A percentile compares a stretch with the other conserved stretches of the same genome.
phyloP scores from a whole-genome alignment of 2,888 invertebrate species.

The Agrilus mali region DNA sequence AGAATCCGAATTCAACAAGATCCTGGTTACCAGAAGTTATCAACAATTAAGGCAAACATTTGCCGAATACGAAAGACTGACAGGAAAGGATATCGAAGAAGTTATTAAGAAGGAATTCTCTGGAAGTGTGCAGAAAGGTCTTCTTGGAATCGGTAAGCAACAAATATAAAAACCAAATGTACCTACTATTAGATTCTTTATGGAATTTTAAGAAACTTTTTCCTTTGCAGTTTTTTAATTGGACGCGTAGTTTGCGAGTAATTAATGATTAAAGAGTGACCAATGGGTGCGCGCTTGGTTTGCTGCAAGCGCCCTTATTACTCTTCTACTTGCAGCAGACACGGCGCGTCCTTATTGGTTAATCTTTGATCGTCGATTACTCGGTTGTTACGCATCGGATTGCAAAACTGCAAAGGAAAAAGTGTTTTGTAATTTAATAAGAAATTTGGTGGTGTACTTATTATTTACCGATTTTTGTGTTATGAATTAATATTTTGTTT shows the following conservation, averaged over 20 bases:
- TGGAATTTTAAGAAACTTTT: too few species aligned
- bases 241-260: not conserved
- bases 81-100: slow-evolving; percentile 73
- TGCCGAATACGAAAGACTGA: slow-evolving; percentile 68
- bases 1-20: slow-evolving; percentile 76
- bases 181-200: too few species aligned
- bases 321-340: not conserved
- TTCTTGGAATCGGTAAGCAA: slow-evolving; percentile 71
- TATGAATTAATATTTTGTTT: not conserved
- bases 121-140: slow-evolving; percentile 73
- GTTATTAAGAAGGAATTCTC: slow-evolving; percentile 83
- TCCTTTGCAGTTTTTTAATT: too few species aligned
- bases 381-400: too few species aligned
- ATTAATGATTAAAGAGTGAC: not conserved
- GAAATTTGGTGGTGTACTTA: not conserved
- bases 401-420: not conserved
- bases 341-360: not conserved
- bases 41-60: slow-evolving; percentile 78
- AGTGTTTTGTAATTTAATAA: not conserved
- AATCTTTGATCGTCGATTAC: too few species aligned
- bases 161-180: too few species aligned
- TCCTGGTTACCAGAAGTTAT: slow-evolving; percentile 77
- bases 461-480: not conserved
- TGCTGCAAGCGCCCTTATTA: not conserved
- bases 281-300: not conserved